Conservation (phyloP, 2,888 invertebrate species). For the Eupelmus urozonus region DNA sequence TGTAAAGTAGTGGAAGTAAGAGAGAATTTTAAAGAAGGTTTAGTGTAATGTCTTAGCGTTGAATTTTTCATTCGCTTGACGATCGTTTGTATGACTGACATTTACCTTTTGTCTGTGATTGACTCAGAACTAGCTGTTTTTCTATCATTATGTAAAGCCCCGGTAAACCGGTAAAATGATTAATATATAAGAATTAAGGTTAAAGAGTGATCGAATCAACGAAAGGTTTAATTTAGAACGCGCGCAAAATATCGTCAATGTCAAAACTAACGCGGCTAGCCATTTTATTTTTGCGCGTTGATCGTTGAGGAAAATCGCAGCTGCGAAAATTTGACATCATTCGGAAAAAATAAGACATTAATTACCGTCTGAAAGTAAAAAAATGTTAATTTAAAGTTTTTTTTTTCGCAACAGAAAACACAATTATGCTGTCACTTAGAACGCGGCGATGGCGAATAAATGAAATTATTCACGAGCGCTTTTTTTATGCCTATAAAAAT, state of each 20-base stretch:
- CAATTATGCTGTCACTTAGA: slow-evolving; percentile 11
- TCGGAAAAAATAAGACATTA: slow-evolving; percentile 17
- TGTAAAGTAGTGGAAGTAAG: too few relatives aligned
- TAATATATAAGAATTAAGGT: slow-evolving; percentile 27
- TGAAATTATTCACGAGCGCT: neutral
- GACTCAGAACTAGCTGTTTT: slow-evolving; percentile 28
- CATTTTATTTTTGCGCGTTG: neutral
- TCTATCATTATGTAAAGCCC: slow-evolving; percentile 33
- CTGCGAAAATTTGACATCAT: neutral
- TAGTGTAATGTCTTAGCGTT: too few relatives aligned
- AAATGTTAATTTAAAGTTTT: slow-evolving; percentile 23
- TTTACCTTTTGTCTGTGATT: slow-evolving; percentile 39
- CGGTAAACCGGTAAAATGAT: slow-evolving; percentile 30
- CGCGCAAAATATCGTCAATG: slow-evolving; percentile 13
- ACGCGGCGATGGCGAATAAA: neutral
- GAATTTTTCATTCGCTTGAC: neutral
- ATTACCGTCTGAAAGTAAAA: slow-evolving; percentile 1
- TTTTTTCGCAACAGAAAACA: neutral
- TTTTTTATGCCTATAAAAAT: neutral
- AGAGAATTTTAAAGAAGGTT: neutral
- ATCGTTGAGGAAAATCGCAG: slow-evolving; percentile 29
- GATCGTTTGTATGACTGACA: neutral
- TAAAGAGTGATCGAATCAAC: neutral
- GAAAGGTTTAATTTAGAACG: slow-evolving; percentile 27
- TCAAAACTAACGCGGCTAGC: neutral